Conservation (phyloP, 2,888 invertebrate species). For the Dryomyza anilis region DNA sequence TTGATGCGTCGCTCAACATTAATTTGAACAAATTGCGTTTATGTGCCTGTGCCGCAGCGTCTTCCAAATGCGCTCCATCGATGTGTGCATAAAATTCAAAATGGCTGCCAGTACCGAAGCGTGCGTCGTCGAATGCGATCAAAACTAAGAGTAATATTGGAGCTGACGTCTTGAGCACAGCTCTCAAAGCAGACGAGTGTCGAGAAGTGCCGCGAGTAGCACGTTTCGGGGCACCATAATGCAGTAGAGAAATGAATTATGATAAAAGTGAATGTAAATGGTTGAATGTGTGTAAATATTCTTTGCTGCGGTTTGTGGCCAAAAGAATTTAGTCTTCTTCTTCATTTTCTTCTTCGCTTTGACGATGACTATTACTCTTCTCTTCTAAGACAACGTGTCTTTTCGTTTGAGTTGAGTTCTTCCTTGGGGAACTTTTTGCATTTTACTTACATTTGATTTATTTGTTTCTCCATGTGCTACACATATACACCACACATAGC, state of each 20-base stretch:
- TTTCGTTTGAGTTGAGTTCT: background rate
- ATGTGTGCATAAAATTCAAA: background rate
- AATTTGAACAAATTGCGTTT: conserved; percentile 33
- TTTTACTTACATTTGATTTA: conserved; percentile 15
- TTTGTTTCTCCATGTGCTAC: background rate
- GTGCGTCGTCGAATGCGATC: too few species aligned
- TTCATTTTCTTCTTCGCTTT: background rate
- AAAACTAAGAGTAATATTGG: background rate
- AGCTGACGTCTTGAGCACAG: background rate
- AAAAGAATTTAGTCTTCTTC: background rate
- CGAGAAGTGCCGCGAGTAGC: background rate
- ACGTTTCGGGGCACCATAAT: background rate
- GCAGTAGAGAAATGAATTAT: background rate
- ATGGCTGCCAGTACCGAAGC: background rate
- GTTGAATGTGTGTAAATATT: background rate
- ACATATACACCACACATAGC: background rate
- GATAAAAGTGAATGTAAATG: background rate
- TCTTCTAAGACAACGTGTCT: background rate
- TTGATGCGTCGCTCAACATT: too few species aligned
- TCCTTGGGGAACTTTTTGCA: background rate
- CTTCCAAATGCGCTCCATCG: background rate
- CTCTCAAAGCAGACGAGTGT: background rate
- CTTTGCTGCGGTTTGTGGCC: background rate
- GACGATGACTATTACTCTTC: too few species aligned
- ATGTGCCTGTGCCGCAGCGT: conserved; percentile 33